Percentiles rank a stretch among this genome's conserved stretches.
These are phyloP conservation scores for Tigriopus californicus DNA, from an alignment of 2,888 invertebrate species.

Conservation along the genomic window DNA sequence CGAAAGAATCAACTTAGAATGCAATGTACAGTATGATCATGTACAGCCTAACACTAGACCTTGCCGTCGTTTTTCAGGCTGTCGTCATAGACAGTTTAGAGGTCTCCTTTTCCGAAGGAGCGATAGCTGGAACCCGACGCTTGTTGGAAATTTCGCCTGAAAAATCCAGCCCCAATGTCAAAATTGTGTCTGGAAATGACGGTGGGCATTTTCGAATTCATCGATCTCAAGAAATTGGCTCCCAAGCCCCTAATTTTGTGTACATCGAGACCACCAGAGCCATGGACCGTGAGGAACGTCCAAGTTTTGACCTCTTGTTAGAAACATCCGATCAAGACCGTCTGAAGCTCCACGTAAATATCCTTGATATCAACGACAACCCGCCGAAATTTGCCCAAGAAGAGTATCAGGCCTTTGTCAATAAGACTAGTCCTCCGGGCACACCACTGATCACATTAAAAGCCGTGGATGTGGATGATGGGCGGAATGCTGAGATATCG, in stretches of 20 bases:
- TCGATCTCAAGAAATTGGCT: slow-evolving; percentile 3
- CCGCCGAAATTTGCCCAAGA: slow-evolving; percentile 86
- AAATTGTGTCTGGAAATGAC: not conserved
- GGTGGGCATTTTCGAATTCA: not conserved
- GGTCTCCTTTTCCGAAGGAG: slow-evolving; percentile 7
- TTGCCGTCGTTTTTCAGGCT: no score
- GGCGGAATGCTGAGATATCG: slow-evolving; percentile 77
- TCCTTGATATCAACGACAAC: slow-evolving; percentile 81
- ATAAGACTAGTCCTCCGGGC: slow-evolving; percentile 81
- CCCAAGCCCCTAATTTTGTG: slow-evolving; percentile 37
- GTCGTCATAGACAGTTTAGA: no score
- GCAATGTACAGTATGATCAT: no score
- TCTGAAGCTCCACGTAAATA: slow-evolving; percentile 69
- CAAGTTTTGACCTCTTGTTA: slow-evolving; percentile 64
- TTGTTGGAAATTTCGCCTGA: not conserved
- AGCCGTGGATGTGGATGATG: slow-evolving; percentile 79
- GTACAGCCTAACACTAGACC: no score
- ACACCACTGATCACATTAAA: slow-evolving; percentile 40
- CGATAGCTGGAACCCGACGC: slow-evolving; percentile 2
- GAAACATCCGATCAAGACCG: slow-evolving; percentile 70
- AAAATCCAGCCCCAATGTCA: not conserved
- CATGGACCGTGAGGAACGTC: slow-evolving; percentile 71
- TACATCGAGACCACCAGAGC: slow-evolving; percentile 79
- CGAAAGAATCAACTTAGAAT: no score
- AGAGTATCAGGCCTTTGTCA: slow-evolving; percentile 75